These are phyloP conservation scores for Macaria notata DNA, from an alignment of 2,888 invertebrate species.

Conservation along the genomic window DNA sequence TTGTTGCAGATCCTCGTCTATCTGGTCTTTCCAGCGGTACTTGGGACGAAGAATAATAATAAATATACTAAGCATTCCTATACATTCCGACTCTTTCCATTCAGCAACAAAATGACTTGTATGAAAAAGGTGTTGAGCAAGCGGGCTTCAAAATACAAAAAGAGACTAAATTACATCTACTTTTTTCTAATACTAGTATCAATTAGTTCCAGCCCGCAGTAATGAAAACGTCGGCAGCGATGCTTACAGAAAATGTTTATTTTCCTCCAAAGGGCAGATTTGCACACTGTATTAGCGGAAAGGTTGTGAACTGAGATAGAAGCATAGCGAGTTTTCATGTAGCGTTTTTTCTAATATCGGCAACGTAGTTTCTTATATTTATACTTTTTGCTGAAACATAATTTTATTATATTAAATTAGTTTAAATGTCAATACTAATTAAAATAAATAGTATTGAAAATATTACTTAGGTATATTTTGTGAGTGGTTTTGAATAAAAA, in stretches of 20 bases:
- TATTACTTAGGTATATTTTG: too few relatives aligned
- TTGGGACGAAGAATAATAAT: too few relatives aligned
- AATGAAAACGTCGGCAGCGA: conserved; percentile 6
- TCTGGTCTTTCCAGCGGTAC: too few relatives aligned
- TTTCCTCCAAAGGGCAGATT: not conserved
- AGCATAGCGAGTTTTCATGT: not conserved
- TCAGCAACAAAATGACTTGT: not conserved
- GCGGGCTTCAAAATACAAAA: not conserved
- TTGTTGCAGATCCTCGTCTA: too few relatives aligned
- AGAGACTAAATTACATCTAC: not conserved
- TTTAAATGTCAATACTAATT: too few relatives aligned
- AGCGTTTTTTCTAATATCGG: too few relatives aligned
- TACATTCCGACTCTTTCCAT: not conserved
- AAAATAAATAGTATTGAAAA: too few relatives aligned
- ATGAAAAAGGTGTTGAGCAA: conserved; percentile 1
- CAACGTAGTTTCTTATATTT: too few relatives aligned
- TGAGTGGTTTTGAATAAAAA: too few relatives aligned
- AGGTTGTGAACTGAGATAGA: not conserved
- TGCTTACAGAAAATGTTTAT: conserved; percentile 6
- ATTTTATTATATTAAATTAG: too few relatives aligned
- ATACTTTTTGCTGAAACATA: too few relatives aligned
- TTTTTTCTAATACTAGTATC: conserved; percentile 2
- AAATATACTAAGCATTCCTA: too few relatives aligned
- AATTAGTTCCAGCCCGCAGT: conserved; percentile 4
- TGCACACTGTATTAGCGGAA: conserved; percentile 1